A percentile compares a stretch with the other conserved stretches of the same genome.
These are phyloP conservation scores for Glaucomys volans DNA, from an alignment of 2,113 vertebrate genomes.

Conservation along the genomic window DNA sequence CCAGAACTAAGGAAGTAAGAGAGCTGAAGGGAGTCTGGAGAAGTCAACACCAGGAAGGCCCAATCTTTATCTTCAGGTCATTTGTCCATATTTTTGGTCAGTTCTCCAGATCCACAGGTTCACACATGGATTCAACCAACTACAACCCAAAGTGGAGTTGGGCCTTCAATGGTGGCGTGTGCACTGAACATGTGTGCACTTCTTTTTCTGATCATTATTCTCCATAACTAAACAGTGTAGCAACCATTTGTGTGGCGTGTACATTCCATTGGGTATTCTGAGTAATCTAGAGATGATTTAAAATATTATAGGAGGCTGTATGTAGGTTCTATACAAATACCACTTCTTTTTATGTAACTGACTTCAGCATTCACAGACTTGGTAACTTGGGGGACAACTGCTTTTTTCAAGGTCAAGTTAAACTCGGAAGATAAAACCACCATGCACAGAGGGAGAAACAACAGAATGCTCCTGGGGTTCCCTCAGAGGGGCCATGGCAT, in stretches of 20 bases:
- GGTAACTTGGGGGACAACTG: no score
- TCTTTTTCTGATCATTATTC: not conserved
- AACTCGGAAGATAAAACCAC: not conserved
- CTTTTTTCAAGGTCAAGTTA: constrained; percentile 14
- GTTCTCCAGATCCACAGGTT: not conserved
- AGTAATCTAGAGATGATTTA: not conserved
- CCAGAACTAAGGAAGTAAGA: not conserved
- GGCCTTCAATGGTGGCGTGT: no score
- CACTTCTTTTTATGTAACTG: not conserved
- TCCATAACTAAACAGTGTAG: not conserved
- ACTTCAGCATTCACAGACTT: not conserved
- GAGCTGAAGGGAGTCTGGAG: not conserved
- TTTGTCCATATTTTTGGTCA: not conserved
- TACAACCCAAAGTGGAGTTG: not conserved
- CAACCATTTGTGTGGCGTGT: not conserved
- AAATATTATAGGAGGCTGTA: not conserved
- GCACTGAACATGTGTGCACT: not conserved
- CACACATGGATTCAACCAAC: not conserved
- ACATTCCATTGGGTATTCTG: no score
- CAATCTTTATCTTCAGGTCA: not conserved
- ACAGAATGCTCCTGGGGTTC: not conserved
- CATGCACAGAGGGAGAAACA: not conserved
- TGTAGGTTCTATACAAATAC: not conserved
- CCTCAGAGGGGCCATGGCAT: not conserved
- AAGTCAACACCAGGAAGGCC: not conserved